These are phyloP conservation scores for Hanleya hanleyi DNA, from an alignment of 2,888 invertebrate species.

Conservation along the genomic window DNA sequence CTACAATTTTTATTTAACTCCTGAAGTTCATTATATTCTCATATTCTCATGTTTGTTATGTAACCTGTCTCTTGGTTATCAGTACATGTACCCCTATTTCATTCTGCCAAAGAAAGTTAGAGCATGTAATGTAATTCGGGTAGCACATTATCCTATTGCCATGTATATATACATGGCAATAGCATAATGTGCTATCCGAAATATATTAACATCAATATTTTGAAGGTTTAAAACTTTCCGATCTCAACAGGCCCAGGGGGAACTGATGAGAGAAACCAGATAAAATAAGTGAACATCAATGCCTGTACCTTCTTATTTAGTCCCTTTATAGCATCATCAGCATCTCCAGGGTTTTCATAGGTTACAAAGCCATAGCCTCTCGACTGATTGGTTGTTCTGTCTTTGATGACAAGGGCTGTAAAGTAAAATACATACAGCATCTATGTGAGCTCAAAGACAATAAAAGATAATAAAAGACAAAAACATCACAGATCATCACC, in stretches of 20 bases:
- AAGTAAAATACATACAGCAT: slow-evolving; percentile 13
- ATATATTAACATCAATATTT: too few relatives aligned
- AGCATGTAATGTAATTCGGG: too few relatives aligned
- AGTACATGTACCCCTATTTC: too few relatives aligned
- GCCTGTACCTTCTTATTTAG: slow-evolving; percentile 54
- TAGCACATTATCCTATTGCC: background rate
- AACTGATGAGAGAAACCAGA: background rate
- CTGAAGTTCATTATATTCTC: too few relatives aligned
- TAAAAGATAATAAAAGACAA: background rate
- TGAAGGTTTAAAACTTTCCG: too few relatives aligned
- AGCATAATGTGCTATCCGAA: too few relatives aligned
- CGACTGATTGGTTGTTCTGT: slow-evolving; percentile 50
- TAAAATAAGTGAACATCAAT: background rate
- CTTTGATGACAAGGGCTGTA: slow-evolving; percentile 57
- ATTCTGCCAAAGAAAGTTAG: too few relatives aligned
- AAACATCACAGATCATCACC: background rate
- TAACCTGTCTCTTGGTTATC: too few relatives aligned
- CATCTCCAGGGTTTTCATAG: slow-evolving; percentile 62
- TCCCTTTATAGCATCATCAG: slow-evolving; percentile 59
- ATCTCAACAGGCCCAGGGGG: background rate
- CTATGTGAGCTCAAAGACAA: slow-evolving; percentile 1
- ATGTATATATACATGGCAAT: too few relatives aligned
- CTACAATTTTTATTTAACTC: too few relatives aligned
- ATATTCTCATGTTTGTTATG: too few relatives aligned
- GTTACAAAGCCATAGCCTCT: slow-evolving; percentile 65